Evolutionary conservation across 2,113 vertebrate genomes (phyloP), one percentile per base, ranked within the genome.

Genomic region (Ancistrus triradiatus): DNA sequence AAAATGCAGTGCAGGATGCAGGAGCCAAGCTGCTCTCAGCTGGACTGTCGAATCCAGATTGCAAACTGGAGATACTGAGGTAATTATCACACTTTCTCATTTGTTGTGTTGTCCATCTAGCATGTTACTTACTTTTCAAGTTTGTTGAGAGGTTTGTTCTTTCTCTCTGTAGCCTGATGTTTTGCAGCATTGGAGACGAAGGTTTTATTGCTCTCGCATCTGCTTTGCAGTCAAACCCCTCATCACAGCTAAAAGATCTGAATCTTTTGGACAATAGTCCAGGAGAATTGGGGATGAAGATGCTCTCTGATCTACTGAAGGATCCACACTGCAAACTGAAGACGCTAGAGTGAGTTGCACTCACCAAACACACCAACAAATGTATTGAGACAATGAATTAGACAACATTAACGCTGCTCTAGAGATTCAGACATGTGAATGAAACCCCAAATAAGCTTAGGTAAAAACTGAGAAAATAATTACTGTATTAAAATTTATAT

Each of bases 241-340:
- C 35, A 37, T 37, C 35, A 37, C 35, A 13, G 9, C 24, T 28
- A 1, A 15, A 28, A 28, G 11, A 28, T 7, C 24, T 51, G 24
- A 24, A 28, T 31, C 4, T 48, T 18, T 22, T 11, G 7, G 21
- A 48, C 8, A 48, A 48, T 24, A 22, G 13, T 10, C 18, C 19
- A 24, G 46, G 9, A 48, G 19, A 22, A 9, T 48, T 19, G 13
- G 19, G 19, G 13, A 1, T 33, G 6, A 15, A 7, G n/a, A 14
- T 9, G 7, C 27, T 31, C 27, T 52, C 50, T 33, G 50, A 52
- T 18, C 8, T 52, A 7, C 8, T 31, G 27, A 52, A 31, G n/a
- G 50, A 52, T n/a, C 27, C 50, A 17, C n/a, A 17, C 5, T 52
- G 50, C 17, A 33, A 17, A n/a, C 15, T 52, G 50, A 27, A 52